phyloP scores from a whole-genome alignment of 2,797 vertebrate species.

The Knipowitschia caucasica region DNA sequence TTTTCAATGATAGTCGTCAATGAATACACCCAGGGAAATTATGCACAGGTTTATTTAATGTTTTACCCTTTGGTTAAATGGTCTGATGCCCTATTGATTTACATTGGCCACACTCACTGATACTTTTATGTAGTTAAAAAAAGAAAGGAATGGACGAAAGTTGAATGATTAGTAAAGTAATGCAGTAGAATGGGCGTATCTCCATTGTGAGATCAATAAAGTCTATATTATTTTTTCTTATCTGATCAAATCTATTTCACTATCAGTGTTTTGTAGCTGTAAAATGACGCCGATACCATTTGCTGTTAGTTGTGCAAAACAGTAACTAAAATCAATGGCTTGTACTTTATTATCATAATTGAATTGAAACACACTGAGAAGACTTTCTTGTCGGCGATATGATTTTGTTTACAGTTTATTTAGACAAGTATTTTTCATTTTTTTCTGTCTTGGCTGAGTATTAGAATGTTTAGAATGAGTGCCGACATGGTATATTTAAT shows the following conservation, averaged over 20 bases:
- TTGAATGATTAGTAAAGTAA: not conserved
- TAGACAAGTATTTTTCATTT: too few species aligned
- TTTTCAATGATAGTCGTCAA: constrained; percentile 34
- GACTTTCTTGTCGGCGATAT: too few species aligned
- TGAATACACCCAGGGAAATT: constrained; percentile 35
- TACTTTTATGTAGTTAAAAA: not conserved
- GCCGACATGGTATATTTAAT: constrained; percentile 27
- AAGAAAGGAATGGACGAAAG: not conserved
- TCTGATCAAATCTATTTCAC: too few species aligned
- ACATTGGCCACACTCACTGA: not conserved
- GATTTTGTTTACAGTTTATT: not conserved
- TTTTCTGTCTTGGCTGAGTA: not conserved
- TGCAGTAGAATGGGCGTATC: too few species aligned
- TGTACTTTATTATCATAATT: not conserved
- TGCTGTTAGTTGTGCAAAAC: too few species aligned
- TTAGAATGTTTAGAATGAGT: constrained; percentile 3
- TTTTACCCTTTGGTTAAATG: constrained; percentile 19
- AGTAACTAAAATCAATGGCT: not conserved
- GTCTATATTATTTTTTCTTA: too few species aligned
- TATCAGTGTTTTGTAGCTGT: too few species aligned
- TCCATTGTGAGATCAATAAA: too few species aligned
- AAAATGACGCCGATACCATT: too few species aligned
- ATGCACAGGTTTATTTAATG: constrained; percentile 29
- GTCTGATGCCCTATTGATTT: constrained; percentile 9
- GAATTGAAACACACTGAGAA: not conserved